Evolutionary conservation across 2,888 invertebrate genomes (phyloP), one percentile per base, ranked within the genome.

Genomic region (Cordylochernes scorpioides): DNA sequence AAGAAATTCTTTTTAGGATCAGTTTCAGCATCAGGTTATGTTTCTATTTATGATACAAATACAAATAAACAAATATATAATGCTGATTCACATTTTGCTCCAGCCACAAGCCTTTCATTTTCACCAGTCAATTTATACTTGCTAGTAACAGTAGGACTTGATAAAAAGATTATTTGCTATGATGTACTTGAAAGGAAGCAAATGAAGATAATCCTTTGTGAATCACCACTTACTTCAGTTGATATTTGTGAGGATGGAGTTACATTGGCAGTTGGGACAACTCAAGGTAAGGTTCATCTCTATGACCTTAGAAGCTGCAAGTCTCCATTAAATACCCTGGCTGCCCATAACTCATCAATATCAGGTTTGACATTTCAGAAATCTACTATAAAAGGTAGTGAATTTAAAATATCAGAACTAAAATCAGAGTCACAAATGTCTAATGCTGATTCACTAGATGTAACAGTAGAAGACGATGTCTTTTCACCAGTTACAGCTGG

Each of bases 61-160:
- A n/a, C n/a, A n/a, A n/a, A n/a, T n/a, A n/a, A n/a, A n/a, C n/a
- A n/a, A n/a, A n/a, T n/a, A n/a, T n/a, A n/a, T n/a, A n/a, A n/a
- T n/a, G n/a, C n/a, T n/a, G n/a, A n/a, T n/a, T 38, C 40, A 5
- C 55, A 56, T 42, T 35, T 40, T 9, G 50, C 54, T 6, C 52
- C 55, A 2, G 51, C 50, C 9, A 48, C 49, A 3, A 49, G 48
- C 5, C 41, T 56, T 7, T 45, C 48, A n/a, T 56, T 55, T 39
- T 55, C 54, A n/a, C 53, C 54, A 2, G 42, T 53, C 33, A 56
- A 55, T 38, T 48, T 51, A 21, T 45, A 49, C 33, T 42, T 56
- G 17, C 43, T 55, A 29, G 44, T 50, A 35, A 51, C 49, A 34
- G 52, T 49, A 3, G 56, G 56, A 1, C 46, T 54, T 19, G 56